phyloP scores from a whole-genome alignment of 2,888 invertebrate genomes.

The Trichopoda pennipes region DNA sequence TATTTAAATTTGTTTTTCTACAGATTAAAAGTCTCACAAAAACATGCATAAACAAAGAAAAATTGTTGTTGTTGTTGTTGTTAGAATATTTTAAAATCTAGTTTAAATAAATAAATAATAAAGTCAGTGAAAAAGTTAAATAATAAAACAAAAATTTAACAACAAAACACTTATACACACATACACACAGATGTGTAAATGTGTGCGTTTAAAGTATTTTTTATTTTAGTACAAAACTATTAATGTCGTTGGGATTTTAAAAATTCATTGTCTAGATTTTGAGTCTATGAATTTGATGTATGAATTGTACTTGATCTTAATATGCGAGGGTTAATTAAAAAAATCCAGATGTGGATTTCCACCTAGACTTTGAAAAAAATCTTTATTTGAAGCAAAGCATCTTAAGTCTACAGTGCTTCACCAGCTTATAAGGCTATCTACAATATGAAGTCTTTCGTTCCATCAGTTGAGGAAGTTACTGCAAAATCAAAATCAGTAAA shows the following conservation, averaged over 20 bases:
- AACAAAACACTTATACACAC: background rate
- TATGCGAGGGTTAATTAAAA: too few species aligned
- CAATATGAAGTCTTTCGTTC: too few species aligned
- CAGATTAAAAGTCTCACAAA: conserved; percentile 23
- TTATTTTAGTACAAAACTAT: background rate
- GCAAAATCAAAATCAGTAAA: too few species aligned
- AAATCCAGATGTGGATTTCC: too few species aligned
- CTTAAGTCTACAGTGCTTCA: too few species aligned
- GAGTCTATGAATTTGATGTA: conserved; percentile 8
- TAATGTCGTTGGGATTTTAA: conserved; percentile 15
- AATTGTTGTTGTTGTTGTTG: conserved; percentile 39
- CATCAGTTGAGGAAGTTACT: too few species aligned
- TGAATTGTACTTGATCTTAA: background rate
- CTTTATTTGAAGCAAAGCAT: too few species aligned
- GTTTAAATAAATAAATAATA: conserved; percentile 50
- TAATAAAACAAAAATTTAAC: background rate
- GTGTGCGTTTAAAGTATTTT: background rate
- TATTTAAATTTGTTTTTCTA: background rate
- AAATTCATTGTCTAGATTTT: conserved; percentile 8
- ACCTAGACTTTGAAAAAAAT: too few species aligned
- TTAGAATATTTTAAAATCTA: conserved; percentile 50
- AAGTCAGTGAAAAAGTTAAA: conserved; percentile 23
- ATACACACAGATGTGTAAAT: background rate
- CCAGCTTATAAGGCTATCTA: too few species aligned
- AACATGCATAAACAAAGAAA: conserved; percentile 33